Percentiles rank a stretch among this genome's conserved stretches.
phyloP scores from a whole-genome alignment of 2,888 invertebrate genomes.

The Cetonia aurata region DNA sequence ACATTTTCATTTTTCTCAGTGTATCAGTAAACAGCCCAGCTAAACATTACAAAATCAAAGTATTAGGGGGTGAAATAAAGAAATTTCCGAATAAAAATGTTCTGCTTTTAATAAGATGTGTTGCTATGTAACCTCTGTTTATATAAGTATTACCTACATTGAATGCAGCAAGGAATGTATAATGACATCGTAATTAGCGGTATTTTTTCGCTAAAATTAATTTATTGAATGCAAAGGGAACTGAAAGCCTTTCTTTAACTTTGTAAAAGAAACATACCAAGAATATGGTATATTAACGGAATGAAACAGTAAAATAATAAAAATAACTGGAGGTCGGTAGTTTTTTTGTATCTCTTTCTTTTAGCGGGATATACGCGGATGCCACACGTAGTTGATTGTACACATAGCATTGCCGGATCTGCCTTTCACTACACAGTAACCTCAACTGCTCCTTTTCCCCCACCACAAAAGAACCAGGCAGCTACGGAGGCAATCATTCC shows the following conservation, averaged over 20 bases:
- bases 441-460: conserved; percentile 59
- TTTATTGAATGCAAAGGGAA: no score
- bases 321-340: conserved; percentile 11
- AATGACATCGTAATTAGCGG: not conserved
- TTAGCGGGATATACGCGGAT: conserved; percentile 51
- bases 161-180: not conserved
- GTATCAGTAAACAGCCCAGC: no score
- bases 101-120: no score
- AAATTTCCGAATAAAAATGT: no score
- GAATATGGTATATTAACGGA: not conserved
- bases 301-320: conserved; percentile 8
- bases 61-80: no score
- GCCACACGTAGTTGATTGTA: conserved; percentile 54
- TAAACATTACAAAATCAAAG: no score
- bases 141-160: not conserved
- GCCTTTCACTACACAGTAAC: conserved; percentile 65
- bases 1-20: no score
- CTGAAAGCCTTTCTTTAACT: no score
- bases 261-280: not conserved
- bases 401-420: conserved; percentile 62
- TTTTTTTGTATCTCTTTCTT: conserved; percentile 16
- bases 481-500: conserved; percentile 63
- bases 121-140: not conserved
- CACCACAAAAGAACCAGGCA: conserved; percentile 47
- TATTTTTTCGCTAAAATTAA: not conserved